Evolutionary conservation across 2,113 vertebrate species (phyloP).

Genomic region (Paradoxurus hermaphroditus): DNA sequence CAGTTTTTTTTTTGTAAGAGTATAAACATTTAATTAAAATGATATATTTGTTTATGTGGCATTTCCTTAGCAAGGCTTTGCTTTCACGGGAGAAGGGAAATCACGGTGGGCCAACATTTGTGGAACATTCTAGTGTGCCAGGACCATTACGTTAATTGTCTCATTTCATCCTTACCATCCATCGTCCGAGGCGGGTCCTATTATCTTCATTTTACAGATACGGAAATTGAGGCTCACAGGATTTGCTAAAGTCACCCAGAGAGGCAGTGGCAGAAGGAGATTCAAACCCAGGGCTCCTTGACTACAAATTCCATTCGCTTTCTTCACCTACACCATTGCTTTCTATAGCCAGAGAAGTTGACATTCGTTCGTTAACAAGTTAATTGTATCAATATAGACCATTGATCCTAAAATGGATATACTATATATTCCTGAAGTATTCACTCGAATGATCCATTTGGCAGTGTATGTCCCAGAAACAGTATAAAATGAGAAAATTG

Average conservation of each 20-base stretch:
- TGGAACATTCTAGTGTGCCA: background rate
- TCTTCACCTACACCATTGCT: background rate
- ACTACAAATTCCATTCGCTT: background rate
- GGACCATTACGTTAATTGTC: background rate
- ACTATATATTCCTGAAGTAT: background rate
- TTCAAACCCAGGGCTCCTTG: background rate
- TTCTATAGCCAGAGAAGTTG: background rate
- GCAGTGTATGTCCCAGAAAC: background rate
- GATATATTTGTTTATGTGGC: background rate
- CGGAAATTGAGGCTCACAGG: background rate
- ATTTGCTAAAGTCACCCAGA: background rate
- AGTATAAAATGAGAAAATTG: conserved; percentile 7
- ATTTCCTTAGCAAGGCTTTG: conserved; percentile 8
- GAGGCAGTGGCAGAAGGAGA: background rate
- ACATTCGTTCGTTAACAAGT: background rate
- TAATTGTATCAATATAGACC: background rate
- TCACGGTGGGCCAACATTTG: background rate
- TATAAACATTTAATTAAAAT: conserved; percentile 51
- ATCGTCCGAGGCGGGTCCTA: background rate
- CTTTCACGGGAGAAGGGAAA: background rate
- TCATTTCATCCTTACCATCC: background rate
- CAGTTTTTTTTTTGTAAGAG: conserved; percentile 32
- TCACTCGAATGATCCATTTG: background rate
- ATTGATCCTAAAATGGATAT: background rate
- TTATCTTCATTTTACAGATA: background rate